These are phyloP conservation scores for Naja naja DNA, from an alignment of 2,113 vertebrate species.

Conservation along the genomic window DNA sequence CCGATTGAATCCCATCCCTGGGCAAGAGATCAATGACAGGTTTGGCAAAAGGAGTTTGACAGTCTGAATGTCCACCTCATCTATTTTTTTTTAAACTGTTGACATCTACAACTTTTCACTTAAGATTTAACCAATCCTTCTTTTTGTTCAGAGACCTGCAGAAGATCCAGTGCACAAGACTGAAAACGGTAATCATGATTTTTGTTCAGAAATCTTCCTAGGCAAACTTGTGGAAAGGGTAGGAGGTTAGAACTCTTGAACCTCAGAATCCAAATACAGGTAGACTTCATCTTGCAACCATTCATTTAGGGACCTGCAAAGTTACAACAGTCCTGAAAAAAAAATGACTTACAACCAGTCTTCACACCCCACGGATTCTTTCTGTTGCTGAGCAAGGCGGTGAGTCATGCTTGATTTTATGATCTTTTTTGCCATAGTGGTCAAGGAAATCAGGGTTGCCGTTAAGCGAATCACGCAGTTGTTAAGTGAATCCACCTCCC, in stretches of 20 bases:
- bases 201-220: constrained; percentile 25
- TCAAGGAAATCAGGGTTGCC: not conserved
- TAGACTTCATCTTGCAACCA: not conserved
- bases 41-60: not conserved
- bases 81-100: not conserved
- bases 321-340: not conserved
- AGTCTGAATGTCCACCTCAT: not conserved
- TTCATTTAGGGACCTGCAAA: not conserved
- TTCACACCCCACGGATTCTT: not conserved
- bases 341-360: not conserved
- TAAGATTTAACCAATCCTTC: constrained; percentile 10
- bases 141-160: constrained; percentile 70
- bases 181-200: constrained; percentile 68
- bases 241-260: not conserved
- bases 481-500: not conserved
- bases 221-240: not conserved
- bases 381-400: not conserved
- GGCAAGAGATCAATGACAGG: not conserved
- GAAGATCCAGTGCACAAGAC: constrained; percentile 62
- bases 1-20: too few species aligned
- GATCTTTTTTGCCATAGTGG: not conserved
- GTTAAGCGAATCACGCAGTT: not conserved
- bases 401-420: not conserved
- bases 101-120: constrained; percentile 16
- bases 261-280: not conserved